Base-by-base conservation (phyloP, 2,113 vertebrate genomes). In the Irena cyanogastra region DNA sequence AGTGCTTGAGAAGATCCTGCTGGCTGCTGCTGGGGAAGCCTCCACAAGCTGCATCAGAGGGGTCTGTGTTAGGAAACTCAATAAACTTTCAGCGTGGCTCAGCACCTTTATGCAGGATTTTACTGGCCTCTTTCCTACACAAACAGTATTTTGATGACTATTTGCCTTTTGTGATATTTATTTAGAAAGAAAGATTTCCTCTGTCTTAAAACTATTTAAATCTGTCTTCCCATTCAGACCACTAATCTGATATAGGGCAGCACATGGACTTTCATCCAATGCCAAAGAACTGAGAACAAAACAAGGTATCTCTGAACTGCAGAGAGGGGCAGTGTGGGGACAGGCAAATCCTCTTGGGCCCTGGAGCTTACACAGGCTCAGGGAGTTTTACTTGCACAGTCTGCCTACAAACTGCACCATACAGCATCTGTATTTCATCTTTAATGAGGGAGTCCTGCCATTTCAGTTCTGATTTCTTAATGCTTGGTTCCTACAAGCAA, bases 161-260 rank as follows among this genome's bases (percentile, higher is more conserved):
- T 83, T 93, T 92, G 72, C 44, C 60, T 71, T 94, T 83, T 95
- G 63, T 75, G 50, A 44, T 89, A 83, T 88, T 93, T 94, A 72
- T 93, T 90, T 87, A 92, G 68, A 92, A 86, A 89, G 56, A 83
- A 91, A 95, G 20, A 95, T 89, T 86, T 96, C 85, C 85, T 90
- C 64, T 71, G 37, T 70, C 79, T 91, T 96, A 91, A 94, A 84
- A 66, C 53, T 81, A 66, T 96, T 92, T 94, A 72, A 96, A 81
- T 68, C 39, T 95, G 85, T 71, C 52, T 94, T 95, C 83, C 74
- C 57, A 87, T 60, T 90, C 83, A 82, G 88, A 78, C 21, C 31
- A 44, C 64, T 92, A 75, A 87, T 64, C 85, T 80, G 82, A 85
- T 89, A 83, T 28, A 86, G 72, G 83, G 41, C 35, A 82, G 61